Base-by-base conservation (phyloP, 1,140 invertebrate genomes). In the Micrasema minimum region DNA sequence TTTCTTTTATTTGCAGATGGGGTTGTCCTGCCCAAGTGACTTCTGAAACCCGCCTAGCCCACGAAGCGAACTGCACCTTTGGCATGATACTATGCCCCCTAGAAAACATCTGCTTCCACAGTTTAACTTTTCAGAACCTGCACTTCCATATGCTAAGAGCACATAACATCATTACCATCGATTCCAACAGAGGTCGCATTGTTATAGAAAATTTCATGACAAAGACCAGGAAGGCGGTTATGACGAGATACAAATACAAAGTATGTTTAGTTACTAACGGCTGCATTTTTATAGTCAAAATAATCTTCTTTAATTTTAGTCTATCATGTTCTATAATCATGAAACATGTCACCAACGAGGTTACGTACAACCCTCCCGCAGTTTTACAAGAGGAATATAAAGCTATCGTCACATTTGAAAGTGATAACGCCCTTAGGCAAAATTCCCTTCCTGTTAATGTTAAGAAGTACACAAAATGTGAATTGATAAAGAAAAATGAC, bases 171-270 rank as follows among this genome's bases (percentile, higher is more conserved):
- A 83, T 81, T 26, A 80, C 82, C 1, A 80, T 83, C 37, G 81
- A 83, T 76, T 81, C 82, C 2, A 80, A 81, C 61, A 83, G 82
- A 76, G 82, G 83, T 35, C 83, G 82, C 55, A 83, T 85, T 46
- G 74, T 83, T 22, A 83, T 85, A 75, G 82, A 83, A 73, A 83
- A 83, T 75, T 83, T 85, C 75, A 80, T 81, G 69, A 81, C 78
- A 0, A 83, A 83, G 62, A 76, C 83, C 12, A 82, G 80, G 75
- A 81, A 82, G 66, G 82, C 82, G 1, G 80, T 80, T 0, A 82
- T 79, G 66, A 82, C 80, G 51, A 76, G 79, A 76, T 82, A 82
- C 0, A 83, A 84, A 66, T 84, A 83, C 72, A 83, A 83, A 70
- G 82, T 83, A 3, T 76, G 81, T 5, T 53, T 84, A 0, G 75